Conservation (phyloP, 2,113 vertebrate species). For the Clarias macrocephalus region DNA sequence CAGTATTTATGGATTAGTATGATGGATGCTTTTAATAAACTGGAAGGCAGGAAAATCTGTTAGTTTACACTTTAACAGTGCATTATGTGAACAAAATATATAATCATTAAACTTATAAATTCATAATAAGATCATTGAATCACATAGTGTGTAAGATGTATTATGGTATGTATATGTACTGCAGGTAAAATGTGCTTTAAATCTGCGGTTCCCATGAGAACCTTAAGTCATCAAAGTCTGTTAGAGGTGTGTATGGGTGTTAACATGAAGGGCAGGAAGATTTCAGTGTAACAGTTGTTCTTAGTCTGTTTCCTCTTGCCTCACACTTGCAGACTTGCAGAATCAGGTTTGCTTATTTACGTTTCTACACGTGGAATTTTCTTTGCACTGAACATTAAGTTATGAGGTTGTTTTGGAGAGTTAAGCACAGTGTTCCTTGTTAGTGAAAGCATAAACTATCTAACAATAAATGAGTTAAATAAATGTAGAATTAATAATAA, state of each 20-base stretch:
- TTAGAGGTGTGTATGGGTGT: neutral
- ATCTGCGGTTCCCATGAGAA: neutral
- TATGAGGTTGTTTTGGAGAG: neutral
- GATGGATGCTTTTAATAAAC: neutral
- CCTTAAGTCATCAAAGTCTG: too few species aligned
- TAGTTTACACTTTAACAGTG: neutral
- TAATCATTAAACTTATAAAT: neutral
- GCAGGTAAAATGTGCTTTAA: neutral
- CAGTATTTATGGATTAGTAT: neutral
- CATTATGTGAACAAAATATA: neutral
- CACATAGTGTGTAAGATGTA: neutral
- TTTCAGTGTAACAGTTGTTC: constrained; percentile 2
- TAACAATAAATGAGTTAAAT: neutral
- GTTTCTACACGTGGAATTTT: neutral
- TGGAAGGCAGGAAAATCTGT: neutral
- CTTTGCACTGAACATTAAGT: neutral
- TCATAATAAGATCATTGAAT: neutral
- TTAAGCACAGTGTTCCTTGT: neutral
- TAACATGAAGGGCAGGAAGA: neutral
- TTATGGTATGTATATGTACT: neutral
- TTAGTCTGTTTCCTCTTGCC: neutral
- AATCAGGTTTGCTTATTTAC: neutral
- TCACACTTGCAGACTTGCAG: neutral
- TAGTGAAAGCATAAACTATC: neutral
- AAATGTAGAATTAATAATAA: neutral